phyloP scores from a whole-genome alignment of 1,140 invertebrate species.

The Listronotus bonariensis region DNA sequence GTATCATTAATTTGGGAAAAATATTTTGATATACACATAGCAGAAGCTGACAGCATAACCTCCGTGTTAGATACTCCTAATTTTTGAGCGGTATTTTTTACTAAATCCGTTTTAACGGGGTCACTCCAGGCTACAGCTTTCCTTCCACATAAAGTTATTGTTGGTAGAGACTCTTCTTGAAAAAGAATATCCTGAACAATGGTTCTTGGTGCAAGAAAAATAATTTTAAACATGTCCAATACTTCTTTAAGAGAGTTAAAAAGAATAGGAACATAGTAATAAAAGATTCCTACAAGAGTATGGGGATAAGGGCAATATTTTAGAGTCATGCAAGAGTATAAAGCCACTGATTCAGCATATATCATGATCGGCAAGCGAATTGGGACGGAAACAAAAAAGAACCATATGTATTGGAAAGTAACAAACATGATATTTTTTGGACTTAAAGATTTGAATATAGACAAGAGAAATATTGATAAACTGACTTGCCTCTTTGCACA shows the following conservation, averaged over 20 bases:
- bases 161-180: constrained; percentile 64
- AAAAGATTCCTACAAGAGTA: constrained; percentile 57
- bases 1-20: constrained; percentile 62
- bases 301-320: constrained; percentile 55
- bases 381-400: constrained; percentile 49
- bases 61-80: constrained; percentile 70
- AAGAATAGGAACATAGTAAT: constrained; percentile 63
- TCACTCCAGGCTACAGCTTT: constrained; percentile 79
- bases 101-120: constrained; percentile 61
- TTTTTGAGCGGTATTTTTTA: constrained; percentile 61
- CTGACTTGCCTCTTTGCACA: constrained; percentile 57
- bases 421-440: constrained; percentile 54
- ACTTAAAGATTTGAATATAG: constrained; percentile 54
- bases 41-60: constrained; percentile 66
- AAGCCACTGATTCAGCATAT: constrained; percentile 55
- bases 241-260: constrained; percentile 62
- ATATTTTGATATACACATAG: constrained; percentile 67
- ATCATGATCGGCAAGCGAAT: constrained; percentile 55
- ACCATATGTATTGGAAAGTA: constrained; percentile 50
- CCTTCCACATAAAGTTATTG: constrained; percentile 72
- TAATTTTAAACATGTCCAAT: constrained; percentile 60
- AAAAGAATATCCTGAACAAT: constrained; percentile 64
- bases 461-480: constrained; percentile 54
- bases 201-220: constrained; percentile 62
- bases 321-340: constrained; percentile 51